Percentiles rank a stretch among this genome's conserved stretches.
Evolutionary conservation across 2,797 vertebrate genomes (phyloP).

Genomic region (Scleropages formosus): DNA sequence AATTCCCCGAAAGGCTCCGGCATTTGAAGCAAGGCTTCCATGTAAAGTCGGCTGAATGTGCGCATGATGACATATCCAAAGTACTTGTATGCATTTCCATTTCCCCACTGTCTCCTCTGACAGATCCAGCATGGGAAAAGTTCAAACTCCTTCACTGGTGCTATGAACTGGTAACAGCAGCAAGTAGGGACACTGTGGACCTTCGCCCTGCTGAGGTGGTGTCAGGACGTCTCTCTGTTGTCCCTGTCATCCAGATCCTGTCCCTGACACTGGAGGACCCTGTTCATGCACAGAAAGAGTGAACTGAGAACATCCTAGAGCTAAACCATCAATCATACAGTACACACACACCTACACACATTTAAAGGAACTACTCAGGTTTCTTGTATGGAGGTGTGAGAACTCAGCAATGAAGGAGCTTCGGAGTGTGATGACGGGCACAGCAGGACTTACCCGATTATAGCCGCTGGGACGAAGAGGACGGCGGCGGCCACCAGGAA

Average conservation of each 20-base stretch:
- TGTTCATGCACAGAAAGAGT: slow-evolving; percentile 42
- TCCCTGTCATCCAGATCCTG: slow-evolving; percentile 48
- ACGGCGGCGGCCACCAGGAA: slow-evolving; percentile 84
- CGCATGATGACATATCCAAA: too few relatives aligned
- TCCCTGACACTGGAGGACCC: slow-evolving; percentile 59
- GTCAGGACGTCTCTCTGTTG: slow-evolving; percentile 42
- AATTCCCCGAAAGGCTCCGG: too few relatives aligned
- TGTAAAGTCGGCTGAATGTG: too few relatives aligned
- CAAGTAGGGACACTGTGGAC: too few relatives aligned
- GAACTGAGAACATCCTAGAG: too few relatives aligned
- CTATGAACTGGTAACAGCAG: too few relatives aligned
- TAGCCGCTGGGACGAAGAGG: slow-evolving; percentile 78
- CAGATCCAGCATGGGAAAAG: too few relatives aligned
- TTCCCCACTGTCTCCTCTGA: too few relatives aligned
- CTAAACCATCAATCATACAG: neutral
- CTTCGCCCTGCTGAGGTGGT: too few relatives aligned
- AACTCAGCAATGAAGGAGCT: neutral
- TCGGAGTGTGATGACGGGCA: neutral
- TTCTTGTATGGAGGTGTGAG: neutral
- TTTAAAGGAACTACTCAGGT: neutral
- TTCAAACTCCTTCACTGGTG: too few relatives aligned
- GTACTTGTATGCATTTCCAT: too few relatives aligned
- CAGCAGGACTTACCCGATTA: slow-evolving; percentile 77
- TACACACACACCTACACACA: neutral
- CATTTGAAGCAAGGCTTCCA: too few relatives aligned